Percentiles rank a stretch among this genome's conserved stretches.
Evolutionary conservation across 1,140 invertebrate genomes (phyloP).

Genomic region (Ceratoteleas bidentatus): DNA sequence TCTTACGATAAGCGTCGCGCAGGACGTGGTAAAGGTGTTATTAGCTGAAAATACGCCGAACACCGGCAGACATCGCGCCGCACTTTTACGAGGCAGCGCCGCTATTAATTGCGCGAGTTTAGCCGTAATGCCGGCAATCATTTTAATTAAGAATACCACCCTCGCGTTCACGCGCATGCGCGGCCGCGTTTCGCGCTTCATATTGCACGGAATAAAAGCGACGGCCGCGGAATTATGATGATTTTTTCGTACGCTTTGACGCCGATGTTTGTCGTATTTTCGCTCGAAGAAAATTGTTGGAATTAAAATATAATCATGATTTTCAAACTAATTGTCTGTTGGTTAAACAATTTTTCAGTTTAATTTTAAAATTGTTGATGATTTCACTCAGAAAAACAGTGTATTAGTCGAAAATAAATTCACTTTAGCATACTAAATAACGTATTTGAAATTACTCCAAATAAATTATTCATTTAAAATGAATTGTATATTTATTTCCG

Average conservation of each 20-base stretch:
- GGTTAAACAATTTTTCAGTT: too few species aligned
- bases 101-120: slow-evolving; percentile 78
- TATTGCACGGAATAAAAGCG: slow-evolving; percentile 45
- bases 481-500: too few species aligned
- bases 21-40: slow-evolving; percentile 75
- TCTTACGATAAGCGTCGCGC: slow-evolving; percentile 73
- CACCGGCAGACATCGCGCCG: slow-evolving; percentile 72
- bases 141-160: slow-evolving; percentile 77
- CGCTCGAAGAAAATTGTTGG: too few species aligned
- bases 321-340: background rate
- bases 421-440: too few species aligned
- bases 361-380: too few species aligned
- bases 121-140: slow-evolving; percentile 77
- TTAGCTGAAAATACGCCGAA: slow-evolving; percentile 76
- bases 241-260: too few species aligned
- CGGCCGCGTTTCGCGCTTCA: slow-evolving; percentile 59
- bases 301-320: background rate
- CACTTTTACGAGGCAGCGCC: slow-evolving; percentile 73
- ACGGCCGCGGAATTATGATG: slow-evolving; percentile 14
- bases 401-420: too few species aligned
- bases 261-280: too few species aligned
- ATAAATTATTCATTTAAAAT: too few species aligned
- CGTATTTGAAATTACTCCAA: too few species aligned
- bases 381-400: too few species aligned
- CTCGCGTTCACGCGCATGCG: slow-evolving; percentile 25